These are phyloP conservation scores for Cosmopolites sordidus DNA, from an alignment of 2,888 invertebrate species.

Conservation along the genomic window DNA sequence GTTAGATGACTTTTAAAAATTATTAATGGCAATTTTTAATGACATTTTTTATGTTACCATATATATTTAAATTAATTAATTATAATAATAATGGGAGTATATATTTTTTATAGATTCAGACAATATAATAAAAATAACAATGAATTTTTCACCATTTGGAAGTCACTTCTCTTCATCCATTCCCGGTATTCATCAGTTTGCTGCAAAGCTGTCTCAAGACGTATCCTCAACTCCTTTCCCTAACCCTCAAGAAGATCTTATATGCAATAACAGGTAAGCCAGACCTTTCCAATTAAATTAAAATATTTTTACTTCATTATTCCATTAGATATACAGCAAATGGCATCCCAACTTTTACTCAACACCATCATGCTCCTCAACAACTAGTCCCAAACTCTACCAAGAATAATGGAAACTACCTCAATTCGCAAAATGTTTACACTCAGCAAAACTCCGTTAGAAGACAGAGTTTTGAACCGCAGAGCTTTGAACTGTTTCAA, in stretches of 20 bases:
- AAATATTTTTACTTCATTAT: too few species aligned
- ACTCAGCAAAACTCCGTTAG: conserved; percentile 39
- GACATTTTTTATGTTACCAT: neutral
- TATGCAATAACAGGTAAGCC: conserved; percentile 18
- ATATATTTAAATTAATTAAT: neutral
- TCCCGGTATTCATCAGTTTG: conserved; percentile 79
- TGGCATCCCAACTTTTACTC: conserved; percentile 51
- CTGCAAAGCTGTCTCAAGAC: conserved; percentile 63
- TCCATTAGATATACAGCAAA: conserved; percentile 46
- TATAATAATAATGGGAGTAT: neutral
- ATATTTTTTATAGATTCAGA: neutral
- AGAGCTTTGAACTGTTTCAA: conserved; percentile 17
- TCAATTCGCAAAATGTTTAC: conserved; percentile 41
- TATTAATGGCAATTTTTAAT: neutral
- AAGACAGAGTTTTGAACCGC: conserved; percentile 40
- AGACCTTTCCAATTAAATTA: too few species aligned
- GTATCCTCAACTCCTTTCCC: conserved; percentile 28
- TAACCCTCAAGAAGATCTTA: conserved; percentile 17
- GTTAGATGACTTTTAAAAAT: too few species aligned
- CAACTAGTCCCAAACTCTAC: conserved; percentile 26
- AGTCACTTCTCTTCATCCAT: conserved; percentile 73
- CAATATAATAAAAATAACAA: conserved; percentile 37
- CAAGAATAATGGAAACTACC: conserved; percentile 32
- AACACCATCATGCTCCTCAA: conserved; percentile 45
- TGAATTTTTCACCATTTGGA: conserved; percentile 86